phyloP scores from a whole-genome alignment of 2,888 invertebrate genomes.

The Hoplodrina ambigua region DNA sequence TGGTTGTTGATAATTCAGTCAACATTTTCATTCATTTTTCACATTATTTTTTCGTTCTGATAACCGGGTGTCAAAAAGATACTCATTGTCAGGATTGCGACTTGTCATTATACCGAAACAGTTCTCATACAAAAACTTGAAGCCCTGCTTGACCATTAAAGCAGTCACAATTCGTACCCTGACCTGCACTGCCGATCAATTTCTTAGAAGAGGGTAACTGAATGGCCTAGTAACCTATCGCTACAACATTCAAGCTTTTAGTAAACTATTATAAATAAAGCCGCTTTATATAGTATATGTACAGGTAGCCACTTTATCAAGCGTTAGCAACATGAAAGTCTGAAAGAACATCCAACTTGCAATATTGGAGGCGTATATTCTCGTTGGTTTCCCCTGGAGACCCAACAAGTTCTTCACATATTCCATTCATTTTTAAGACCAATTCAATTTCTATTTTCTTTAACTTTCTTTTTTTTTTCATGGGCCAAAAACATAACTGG shows the following conservation, averaged over 20 bases:
- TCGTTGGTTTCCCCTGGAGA: no score
- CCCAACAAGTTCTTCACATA: neutral
- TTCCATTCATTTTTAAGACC: neutral
- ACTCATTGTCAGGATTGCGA: no score
- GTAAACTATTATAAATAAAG: neutral
- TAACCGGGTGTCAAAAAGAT: no score
- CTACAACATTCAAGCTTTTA: constrained; percentile 22
- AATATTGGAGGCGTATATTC: neutral
- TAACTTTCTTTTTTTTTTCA: no score
- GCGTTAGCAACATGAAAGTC: constrained; percentile 14
- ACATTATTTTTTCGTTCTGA: no score
- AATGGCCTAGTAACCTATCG: constrained; percentile 49
- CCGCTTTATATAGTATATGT: constrained; percentile 9
- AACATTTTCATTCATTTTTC: no score
- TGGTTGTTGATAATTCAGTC: no score
- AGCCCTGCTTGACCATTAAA: neutral
- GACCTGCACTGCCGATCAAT: constrained; percentile 2
- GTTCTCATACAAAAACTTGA: no score
- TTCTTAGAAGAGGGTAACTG: constrained; percentile 26
- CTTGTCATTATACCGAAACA: no score
- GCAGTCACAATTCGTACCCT: neutral
- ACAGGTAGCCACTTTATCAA: constrained; percentile 14
- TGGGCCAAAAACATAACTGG: no score
- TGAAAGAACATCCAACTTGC: neutral
- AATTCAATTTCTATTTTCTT: no score